Conservation (phyloP, 2,113 vertebrate genomes). For the Pimephales promelas region DNA sequence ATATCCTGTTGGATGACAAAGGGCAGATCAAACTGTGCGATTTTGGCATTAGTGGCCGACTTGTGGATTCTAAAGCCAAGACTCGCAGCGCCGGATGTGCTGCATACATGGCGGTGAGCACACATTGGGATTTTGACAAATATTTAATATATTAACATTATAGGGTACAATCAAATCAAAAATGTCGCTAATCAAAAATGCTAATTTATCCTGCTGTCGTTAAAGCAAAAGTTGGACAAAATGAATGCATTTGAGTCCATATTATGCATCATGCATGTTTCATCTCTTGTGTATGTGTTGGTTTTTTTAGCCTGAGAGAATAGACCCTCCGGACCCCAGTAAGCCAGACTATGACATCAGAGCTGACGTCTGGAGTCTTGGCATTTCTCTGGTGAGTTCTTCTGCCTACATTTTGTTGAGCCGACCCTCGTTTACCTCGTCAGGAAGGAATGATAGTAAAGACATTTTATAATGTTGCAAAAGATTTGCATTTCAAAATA, state of each 20-base stretch:
- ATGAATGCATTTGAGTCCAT: no score
- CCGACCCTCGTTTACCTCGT: background rate
- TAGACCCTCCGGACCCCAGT: constrained; percentile 93
- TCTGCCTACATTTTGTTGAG: background rate
- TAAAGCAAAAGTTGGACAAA: no score
- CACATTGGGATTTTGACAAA: background rate
- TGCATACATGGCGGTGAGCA: constrained; percentile 92
- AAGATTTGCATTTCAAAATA: no score
- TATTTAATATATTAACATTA: background rate
- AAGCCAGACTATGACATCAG: constrained; percentile 95
- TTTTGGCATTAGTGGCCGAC: constrained; percentile 92
- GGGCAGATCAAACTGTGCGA: constrained; percentile 95
- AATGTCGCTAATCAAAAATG: no score
- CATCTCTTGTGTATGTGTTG: background rate
- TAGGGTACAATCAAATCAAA: no score
- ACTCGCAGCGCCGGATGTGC: constrained; percentile 92
- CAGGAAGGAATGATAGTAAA: background rate
- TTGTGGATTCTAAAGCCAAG: constrained; percentile 93
- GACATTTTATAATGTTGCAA: no score
- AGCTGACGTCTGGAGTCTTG: constrained; percentile 94
- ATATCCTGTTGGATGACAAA: constrained; percentile 89
- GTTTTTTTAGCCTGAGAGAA: constrained; percentile 85
- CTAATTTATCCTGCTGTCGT: no score
- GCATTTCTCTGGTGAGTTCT: constrained; percentile 87
- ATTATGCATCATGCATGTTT: constrained; percentile 1